phyloP scores from a whole-genome alignment of 2,113 vertebrate genomes.

The Osmerus eperlanus region DNA sequence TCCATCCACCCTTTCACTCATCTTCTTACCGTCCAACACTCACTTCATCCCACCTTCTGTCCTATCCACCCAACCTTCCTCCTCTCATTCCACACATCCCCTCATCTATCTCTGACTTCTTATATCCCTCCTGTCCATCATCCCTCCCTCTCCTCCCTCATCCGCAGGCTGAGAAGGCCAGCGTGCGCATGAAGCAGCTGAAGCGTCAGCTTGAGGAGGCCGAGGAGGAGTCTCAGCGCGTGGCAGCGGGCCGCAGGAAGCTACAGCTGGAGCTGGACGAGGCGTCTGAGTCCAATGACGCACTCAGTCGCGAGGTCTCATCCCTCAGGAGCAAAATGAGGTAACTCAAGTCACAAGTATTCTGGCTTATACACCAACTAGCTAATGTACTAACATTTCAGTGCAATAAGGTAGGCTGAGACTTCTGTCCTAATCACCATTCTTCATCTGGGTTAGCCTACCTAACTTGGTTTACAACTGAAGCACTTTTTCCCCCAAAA shows the following conservation, averaged over 20 bases:
- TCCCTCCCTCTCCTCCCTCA: too few relatives aligned
- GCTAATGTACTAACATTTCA: neutral
- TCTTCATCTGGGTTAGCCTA: too few relatives aligned
- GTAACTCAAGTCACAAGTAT: neutral
- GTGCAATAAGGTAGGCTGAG: neutral
- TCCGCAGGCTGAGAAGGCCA: conserved; percentile 82
- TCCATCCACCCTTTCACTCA: too few relatives aligned
- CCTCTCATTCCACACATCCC: too few relatives aligned
- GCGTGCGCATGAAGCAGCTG: conserved; percentile 81
- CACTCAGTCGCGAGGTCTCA: conserved; percentile 76
- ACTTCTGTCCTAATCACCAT: too few relatives aligned
- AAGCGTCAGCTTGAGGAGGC: conserved; percentile 93
- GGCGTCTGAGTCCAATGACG: conserved; percentile 82
- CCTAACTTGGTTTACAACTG: neutral
- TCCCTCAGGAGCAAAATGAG: conserved; percentile 77
- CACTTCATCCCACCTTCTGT: too few relatives aligned
- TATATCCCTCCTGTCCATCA: too few relatives aligned
- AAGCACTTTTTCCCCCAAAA: neutral
- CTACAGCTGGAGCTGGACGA: conserved; percentile 94
- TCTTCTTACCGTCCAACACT: too few relatives aligned
- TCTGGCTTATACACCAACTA: neutral
- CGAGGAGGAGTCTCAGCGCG: conserved; percentile 89
- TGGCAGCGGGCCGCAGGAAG: conserved; percentile 84
- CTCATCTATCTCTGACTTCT: neutral
- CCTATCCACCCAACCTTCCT: too few relatives aligned